These are phyloP conservation scores for Istiophorus platypterus DNA, from an alignment of 2,113 vertebrate species.

Conservation along the genomic window DNA sequence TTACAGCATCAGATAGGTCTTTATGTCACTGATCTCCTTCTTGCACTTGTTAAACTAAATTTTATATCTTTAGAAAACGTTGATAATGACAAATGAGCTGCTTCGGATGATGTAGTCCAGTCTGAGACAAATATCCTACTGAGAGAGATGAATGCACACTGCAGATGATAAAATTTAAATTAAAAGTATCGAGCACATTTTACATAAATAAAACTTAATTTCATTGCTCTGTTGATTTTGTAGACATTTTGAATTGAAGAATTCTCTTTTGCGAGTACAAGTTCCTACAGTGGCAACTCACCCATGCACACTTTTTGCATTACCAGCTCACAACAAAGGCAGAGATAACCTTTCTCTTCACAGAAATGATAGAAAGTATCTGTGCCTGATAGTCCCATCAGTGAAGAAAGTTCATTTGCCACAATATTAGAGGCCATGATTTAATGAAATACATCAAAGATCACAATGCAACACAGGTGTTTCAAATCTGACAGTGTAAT, in stretches of 20 bases:
- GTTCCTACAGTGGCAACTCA: slow-evolving; percentile 9
- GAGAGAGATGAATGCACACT: neutral
- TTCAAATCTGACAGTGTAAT: slow-evolving; percentile 13
- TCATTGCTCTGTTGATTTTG: neutral
- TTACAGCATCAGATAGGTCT: neutral
- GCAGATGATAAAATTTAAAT: neutral
- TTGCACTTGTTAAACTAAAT: neutral
- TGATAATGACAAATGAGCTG: neutral
- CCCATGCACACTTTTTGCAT: slow-evolving; percentile 7
- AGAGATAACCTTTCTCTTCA: slow-evolving; percentile 16
- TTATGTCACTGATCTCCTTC: neutral
- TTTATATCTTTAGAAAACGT: neutral
- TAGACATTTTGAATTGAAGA: slow-evolving; percentile 7
- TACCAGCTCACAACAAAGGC: slow-evolving; percentile 5
- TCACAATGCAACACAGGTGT: slow-evolving; percentile 26
- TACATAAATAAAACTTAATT: neutral
- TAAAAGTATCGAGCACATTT: slow-evolving; percentile 1
- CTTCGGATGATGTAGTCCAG: neutral
- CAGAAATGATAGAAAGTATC: neutral
- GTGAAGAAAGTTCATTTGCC: neutral
- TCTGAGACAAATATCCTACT: neutral
- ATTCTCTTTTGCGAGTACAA: neutral
- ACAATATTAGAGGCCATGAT: neutral
- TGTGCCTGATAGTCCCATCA: neutral
- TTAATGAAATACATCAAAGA: slow-evolving; percentile 17